These are phyloP conservation scores for Platycnemis pennipes DNA, from an alignment of 2,888 invertebrate species.

Conservation along the genomic window DNA sequence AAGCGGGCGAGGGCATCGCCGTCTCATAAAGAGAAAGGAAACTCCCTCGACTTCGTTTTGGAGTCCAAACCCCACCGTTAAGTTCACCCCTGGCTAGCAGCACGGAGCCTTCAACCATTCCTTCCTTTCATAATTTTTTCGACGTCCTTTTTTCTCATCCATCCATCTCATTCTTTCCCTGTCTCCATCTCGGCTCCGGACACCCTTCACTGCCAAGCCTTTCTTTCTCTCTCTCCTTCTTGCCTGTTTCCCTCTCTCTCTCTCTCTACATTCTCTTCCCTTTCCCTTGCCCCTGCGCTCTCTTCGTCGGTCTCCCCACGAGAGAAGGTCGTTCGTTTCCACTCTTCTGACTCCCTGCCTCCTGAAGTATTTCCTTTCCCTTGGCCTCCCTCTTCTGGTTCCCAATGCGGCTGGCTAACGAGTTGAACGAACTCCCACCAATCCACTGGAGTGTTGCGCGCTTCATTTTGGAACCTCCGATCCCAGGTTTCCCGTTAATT, in stretches of 20 bases:
- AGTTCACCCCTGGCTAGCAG: background rate
- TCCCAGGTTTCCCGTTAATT: constrained; percentile 35
- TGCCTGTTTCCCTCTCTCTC: too few species aligned
- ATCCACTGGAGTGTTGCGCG: constrained; percentile 18
- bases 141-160: background rate
- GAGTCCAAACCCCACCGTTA: background rate
- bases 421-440: constrained; percentile 4
- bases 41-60: background rate
- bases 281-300: too few species aligned
- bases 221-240: background rate
- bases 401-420: background rate
- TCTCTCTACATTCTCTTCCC: too few species aligned
- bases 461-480: background rate
- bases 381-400: background rate
- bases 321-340: too few species aligned
- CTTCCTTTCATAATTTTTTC: background rate
- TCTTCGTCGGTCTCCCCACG: too few species aligned
- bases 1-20: background rate
- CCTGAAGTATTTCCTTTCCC: background rate
- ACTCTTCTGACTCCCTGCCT: background rate
- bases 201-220: background rate
- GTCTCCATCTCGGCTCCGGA: background rate
- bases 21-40: constrained; percentile 43
- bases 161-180: background rate
- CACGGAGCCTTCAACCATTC: background rate